A percentile compares a stretch with the other conserved stretches of the same genome.
These are phyloP conservation scores for Theonella swinhoei DNA, from an alignment of 37 sponge, comb jelly and placozoan genomes.

Conservation along the genomic window DNA sequence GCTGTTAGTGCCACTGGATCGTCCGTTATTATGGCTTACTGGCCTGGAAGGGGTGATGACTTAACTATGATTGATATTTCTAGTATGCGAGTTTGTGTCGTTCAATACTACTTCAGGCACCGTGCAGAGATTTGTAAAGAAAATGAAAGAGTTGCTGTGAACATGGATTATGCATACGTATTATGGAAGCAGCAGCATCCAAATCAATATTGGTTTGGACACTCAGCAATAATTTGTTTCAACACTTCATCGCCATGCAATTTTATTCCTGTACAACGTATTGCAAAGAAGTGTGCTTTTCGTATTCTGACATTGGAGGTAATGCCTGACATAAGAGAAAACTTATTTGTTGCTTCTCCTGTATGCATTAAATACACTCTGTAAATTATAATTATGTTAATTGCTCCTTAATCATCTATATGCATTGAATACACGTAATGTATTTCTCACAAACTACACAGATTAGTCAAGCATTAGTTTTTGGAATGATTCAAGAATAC, in stretches of 20 bases:
- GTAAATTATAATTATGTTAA: background rate
- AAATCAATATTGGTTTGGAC: slow-evolving; percentile 18
- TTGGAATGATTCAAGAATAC: background rate
- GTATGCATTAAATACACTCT: slow-evolving; percentile 20
- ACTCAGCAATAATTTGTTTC: slow-evolving; percentile 34
- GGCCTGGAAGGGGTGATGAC: slow-evolving; percentile 31
- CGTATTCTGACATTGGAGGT: background rate
- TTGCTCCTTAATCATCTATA: background rate
- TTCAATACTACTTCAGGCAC: slow-evolving; percentile 47
- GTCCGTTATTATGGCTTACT: slow-evolving; percentile 31
- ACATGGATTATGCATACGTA: slow-evolving; percentile 31
- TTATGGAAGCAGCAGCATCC: slow-evolving; percentile 43
- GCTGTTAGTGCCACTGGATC: slow-evolving; percentile 19
- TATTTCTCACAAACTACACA: background rate
- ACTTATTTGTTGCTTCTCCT: slow-evolving; percentile 44
- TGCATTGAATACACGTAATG: background rate
- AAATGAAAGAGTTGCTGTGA: background rate
- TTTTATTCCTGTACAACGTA: slow-evolving; percentile 56
- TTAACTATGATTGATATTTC: slow-evolving; percentile 1
- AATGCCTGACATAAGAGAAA: slow-evolving; percentile 11
- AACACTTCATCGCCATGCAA: slow-evolving; percentile 5
- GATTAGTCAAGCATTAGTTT: background rate
- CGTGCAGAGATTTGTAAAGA: background rate
- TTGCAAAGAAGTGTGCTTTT: slow-evolving; percentile 36
- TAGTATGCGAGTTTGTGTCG: background rate